Percentiles rank a stretch among this genome's conserved stretches.
phyloP scores from a whole-genome alignment of 2,888 invertebrate species.

The Ectropis crepuscularia region DNA sequence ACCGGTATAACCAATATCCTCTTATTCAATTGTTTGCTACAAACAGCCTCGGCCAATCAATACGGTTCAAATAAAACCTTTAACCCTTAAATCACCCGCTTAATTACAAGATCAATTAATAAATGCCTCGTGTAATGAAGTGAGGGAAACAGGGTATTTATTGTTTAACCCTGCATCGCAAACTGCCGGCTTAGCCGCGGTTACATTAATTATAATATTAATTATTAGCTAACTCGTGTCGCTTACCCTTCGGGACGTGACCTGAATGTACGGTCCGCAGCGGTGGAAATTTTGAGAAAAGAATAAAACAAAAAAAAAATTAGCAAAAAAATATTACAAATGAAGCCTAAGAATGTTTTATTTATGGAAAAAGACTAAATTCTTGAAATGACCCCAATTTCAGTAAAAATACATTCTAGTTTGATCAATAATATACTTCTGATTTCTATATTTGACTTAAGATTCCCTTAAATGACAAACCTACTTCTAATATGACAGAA shows the following conservation, averaged over 20 bases:
- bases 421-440: no score
- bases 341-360: no score
- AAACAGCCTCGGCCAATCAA: not conserved
- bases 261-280: conserved; percentile 49
- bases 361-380: no score
- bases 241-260: conserved; percentile 63
- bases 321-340: no score
- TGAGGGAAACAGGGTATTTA: conserved; percentile 47
- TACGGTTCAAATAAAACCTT: not conserved
- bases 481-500: no score
- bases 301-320: not conserved
- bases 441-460: no score
- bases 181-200: conserved; percentile 60
- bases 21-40: no score
- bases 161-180: conserved; percentile 26
- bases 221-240: conserved; percentile 81
- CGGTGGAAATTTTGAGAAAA: not conserved
- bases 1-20: not conserved
- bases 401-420: no score
- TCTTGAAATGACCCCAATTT: no score
- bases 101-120: conserved; percentile 46
- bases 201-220: conserved; percentile 84
- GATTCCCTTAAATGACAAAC: no score
- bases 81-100: conserved; percentile 6
- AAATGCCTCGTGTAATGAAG: conserved; percentile 43